These are phyloP conservation scores for Ophioninae sp. DNA, from an alignment of 2,888 invertebrate species.

Conservation along the genomic window DNA sequence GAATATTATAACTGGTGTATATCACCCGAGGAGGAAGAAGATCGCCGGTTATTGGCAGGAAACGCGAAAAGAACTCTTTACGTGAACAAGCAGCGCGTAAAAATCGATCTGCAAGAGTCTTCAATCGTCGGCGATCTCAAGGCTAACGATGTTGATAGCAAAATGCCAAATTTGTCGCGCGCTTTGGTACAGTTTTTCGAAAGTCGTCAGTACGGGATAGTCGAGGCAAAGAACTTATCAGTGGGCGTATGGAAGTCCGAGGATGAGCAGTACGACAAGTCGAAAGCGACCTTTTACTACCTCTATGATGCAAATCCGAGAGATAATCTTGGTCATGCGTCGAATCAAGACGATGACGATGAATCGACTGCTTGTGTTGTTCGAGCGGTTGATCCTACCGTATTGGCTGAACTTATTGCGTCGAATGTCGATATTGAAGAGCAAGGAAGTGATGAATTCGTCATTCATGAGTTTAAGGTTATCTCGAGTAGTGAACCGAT, in stretches of 20 bases:
- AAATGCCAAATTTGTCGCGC: slow-evolving; percentile 74
- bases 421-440: slow-evolving; percentile 75
- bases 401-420: slow-evolving; percentile 77
- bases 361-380: slow-evolving; percentile 77
- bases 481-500: slow-evolving; percentile 68
- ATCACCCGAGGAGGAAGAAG: slow-evolving; percentile 68
- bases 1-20: slow-evolving; percentile 78
- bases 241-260: slow-evolving; percentile 81
- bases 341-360: slow-evolving; percentile 59
- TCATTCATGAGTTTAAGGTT: slow-evolving; percentile 72
- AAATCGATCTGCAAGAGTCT: slow-evolving; percentile 75
- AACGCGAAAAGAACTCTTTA: slow-evolving; percentile 78
- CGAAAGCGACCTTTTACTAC: slow-evolving; percentile 76
- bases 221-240: slow-evolving; percentile 76
- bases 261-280: slow-evolving; percentile 70
- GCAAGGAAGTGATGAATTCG: slow-evolving; percentile 68
- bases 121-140: slow-evolving; percentile 77
- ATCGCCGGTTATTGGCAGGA: slow-evolving; percentile 73
- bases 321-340: slow-evolving; percentile 42
- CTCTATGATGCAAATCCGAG: slow-evolving; percentile 81
- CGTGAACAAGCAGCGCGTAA: slow-evolving; percentile 77
- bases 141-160: slow-evolving; percentile 65
- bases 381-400: slow-evolving; percentile 74
- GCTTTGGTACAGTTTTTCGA: slow-evolving; percentile 79
- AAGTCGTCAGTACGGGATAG: slow-evolving; percentile 75